Conservation (phyloP, 1,140 invertebrate genomes). For the Homarus americanus region DNA sequence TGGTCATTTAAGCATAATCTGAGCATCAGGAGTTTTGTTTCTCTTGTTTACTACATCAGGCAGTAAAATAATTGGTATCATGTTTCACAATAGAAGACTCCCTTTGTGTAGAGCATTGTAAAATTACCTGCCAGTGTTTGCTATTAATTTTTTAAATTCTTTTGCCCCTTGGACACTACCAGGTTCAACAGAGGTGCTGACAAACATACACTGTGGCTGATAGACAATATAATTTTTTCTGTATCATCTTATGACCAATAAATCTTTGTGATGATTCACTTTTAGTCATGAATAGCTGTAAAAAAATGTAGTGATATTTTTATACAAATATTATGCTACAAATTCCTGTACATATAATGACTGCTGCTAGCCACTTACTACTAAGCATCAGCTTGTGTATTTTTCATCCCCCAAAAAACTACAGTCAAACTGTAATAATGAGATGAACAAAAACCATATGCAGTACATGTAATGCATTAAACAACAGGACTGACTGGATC, state of each 20-base stretch:
- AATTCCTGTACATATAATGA: background rate
- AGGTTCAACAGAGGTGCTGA: constrained; percentile 31
- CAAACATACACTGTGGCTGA: constrained; percentile 34
- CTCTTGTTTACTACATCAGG: too few relatives aligned
- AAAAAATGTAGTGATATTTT: constrained; percentile 26
- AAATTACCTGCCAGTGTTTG: too few relatives aligned
- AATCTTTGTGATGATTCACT: constrained; percentile 18
- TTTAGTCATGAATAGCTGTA: constrained; percentile 37
- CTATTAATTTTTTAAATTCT: background rate
- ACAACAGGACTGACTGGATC: background rate
- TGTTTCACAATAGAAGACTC: too few relatives aligned
- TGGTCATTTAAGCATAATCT: background rate
- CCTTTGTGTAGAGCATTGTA: too few relatives aligned
- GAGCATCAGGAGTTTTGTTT: background rate
- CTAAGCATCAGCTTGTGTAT: background rate
- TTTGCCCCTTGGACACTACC: background rate
- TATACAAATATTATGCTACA: constrained; percentile 15
- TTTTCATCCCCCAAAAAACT: background rate
- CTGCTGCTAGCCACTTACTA: background rate
- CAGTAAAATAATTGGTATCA: too few relatives aligned
- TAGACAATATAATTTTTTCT: constrained; percentile 12
- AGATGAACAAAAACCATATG: background rate
- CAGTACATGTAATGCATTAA: background rate
- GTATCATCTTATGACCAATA: background rate
- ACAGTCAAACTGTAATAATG: background rate